Evolutionary conservation across 2,113 vertebrate genomes (phyloP), one percentile per base, ranked within the genome.

Genomic region (Prinia subflava): DNA sequence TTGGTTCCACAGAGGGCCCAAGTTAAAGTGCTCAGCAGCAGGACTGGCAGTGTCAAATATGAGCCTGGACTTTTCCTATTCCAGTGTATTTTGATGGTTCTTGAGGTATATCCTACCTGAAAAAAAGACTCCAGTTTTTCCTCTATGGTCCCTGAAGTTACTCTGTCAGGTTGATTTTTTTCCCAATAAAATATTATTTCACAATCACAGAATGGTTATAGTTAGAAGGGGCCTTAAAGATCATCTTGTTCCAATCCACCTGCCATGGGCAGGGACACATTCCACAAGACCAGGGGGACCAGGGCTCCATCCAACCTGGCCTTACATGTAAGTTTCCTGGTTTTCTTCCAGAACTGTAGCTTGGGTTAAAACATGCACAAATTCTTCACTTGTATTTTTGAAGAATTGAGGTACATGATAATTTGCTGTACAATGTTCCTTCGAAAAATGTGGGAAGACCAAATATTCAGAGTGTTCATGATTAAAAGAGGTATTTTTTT

Each of bases 41-140:
- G 47, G 52, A 97, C 94, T 92, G 96, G 94, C 96, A 97, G 93
- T 94, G 73, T 83, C 90, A 55, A 55, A 52, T 37, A 77, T 2
- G 7, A 64, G 9, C 42, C 28, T 53, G 24, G 52, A 41, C 76
- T 52, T 81, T 18, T 41, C 41, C 52, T 44, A 3, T 25, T 87
- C 77, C 94, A 95, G 67, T 86, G 19, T 68, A 78, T 55, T 90
- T 53, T 76, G 11, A 74, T 25, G 8, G 39, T n/a, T 81, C 47
- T 70, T 94, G 76, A 83, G 88, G 57, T 90, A 92, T 80, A 74
- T 55, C 59, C 62, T 84, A 60, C 55, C 56, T 64, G n/a, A 87
- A 94, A 82, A 86, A 49, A 49, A 52, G 9, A 59, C 13, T 87
- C 71, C 64, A 68, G 62, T 82, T 94, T 87, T 64, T 68, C 20